Base-by-base conservation (phyloP, 2,113 vertebrate species). In the Pholis gunnellus region DNA sequence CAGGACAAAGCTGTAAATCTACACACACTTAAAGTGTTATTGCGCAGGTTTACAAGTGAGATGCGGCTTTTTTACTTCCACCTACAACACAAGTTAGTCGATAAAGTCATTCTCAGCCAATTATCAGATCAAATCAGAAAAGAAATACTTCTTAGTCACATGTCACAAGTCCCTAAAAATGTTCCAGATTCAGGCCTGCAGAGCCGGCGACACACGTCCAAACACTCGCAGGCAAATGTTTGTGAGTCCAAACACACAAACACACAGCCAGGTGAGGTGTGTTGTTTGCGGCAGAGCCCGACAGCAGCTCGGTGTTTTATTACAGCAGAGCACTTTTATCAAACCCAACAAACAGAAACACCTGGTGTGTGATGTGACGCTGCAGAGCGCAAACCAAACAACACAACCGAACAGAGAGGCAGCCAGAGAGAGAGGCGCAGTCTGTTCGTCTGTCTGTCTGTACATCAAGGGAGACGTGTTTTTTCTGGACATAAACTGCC, bases 261-360 rank as follows among this genome's bases (percentile, higher is more conserved):
- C 52, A 36, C 60, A 46, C 81, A 80, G 78, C 77, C 74, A 74
- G 81, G 82, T 80, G 63, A 75, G 71, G 79, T 83, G 86, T 79
- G 82, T 8, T 86, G 86, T 88, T 79, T 90, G 84, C 69, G 3
- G 42, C 63, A 22, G 63, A 85, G 64, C 78, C 75, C 83, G 78
- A 84, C 86, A 84, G 83, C 85, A 84, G 88, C 83, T 85, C 75
- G 1, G 76, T 70, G 84, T 73, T 87, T 89, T 79, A 85, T 81
- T 80, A 83, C 72, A 74, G 85, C 75, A 67, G 74, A 87, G 78
- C 83, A 82, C 72, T 86, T 88, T 90, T 82, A 90, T 88, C 85
- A 84, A 76, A 77, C 79, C 59, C 82, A 86, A 82, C 87, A 91
- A 89, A 91, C 83, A 89, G 80, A 82, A 85, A 84, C 89, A 86